phyloP scores from a whole-genome alignment of 2,888 invertebrate genomes.

The Pseudanteris insignis region DNA sequence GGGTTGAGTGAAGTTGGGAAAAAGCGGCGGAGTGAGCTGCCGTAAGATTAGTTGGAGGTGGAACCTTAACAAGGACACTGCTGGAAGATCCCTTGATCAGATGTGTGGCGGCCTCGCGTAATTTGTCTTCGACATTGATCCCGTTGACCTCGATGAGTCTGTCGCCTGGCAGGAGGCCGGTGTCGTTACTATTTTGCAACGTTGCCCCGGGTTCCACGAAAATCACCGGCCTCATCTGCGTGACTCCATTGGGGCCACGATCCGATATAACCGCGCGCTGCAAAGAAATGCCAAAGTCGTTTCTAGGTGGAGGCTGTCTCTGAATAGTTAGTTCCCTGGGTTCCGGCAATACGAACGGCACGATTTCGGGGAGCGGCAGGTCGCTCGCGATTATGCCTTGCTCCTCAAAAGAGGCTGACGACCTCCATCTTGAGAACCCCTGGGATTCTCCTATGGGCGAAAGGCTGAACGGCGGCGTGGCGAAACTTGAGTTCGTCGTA shows the following conservation, averaged over 20 bases:
- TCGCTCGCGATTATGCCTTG: constrained; percentile 68
- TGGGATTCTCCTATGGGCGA: constrained; percentile 88
- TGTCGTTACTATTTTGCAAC: constrained; percentile 73
- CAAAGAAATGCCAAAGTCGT: constrained; percentile 94
- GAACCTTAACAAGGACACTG: constrained; percentile 83
- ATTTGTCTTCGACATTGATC: constrained; percentile 82
- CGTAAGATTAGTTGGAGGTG: too few species aligned
- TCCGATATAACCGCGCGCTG: constrained; percentile 87
- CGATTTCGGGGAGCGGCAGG: constrained; percentile 77
- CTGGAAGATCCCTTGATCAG: constrained; percentile 88
- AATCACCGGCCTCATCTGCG: constrained; percentile 77
- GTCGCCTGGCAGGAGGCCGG: constrained; percentile 94
- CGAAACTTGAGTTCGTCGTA: constrained; percentile 87
- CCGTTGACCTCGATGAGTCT: constrained; percentile 91
- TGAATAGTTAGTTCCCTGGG: constrained; percentile 81
- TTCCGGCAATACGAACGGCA: constrained; percentile 75
- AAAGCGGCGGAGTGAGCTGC: too few species aligned
- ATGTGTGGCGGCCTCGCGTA: constrained; percentile 91
- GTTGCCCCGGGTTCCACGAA: constrained; percentile 90
- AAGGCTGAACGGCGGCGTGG: constrained; percentile 85
- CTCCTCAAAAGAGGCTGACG: constrained; percentile 80
- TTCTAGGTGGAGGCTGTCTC: constrained; percentile 82
- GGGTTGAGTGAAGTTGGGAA: too few species aligned
- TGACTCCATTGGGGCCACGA: constrained; percentile 69
- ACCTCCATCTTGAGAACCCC: constrained; percentile 82